These are phyloP conservation scores for Orientallactaga sibirica DNA, from an alignment of 2,797 vertebrate species.

Conservation along the genomic window DNA sequence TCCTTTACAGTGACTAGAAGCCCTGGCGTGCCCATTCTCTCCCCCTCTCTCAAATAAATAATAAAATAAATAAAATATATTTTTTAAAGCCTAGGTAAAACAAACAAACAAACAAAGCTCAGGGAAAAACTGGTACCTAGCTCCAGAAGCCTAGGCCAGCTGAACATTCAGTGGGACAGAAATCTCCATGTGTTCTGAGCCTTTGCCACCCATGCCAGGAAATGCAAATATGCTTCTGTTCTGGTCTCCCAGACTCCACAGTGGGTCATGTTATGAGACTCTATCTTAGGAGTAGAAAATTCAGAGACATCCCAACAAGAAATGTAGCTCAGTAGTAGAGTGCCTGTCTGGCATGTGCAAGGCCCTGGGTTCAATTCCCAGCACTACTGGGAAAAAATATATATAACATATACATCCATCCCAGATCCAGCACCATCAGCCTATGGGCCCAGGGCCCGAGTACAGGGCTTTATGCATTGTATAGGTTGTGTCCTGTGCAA, in stretches of 20 bases:
- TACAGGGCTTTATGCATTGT: not conserved
- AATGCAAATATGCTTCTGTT: not conserved
- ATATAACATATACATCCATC: not conserved
- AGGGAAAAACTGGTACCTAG: not conserved
- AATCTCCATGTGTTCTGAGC: not conserved
- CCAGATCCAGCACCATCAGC: not conserved
- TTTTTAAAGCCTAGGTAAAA: not conserved
- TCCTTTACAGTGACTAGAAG: no score
- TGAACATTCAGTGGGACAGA: not conserved
- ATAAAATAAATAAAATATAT: no score
- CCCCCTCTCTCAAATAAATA: no score
- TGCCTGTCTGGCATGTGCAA: no score
- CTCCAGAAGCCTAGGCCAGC: not conserved
- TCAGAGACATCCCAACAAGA: not conserved
- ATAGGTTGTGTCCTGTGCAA: not conserved
- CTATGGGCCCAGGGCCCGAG: not conserved
- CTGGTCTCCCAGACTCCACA: not conserved
- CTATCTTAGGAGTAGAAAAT: conserved; percentile 36
- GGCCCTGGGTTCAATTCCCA: no score
- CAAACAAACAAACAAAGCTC: not conserved
- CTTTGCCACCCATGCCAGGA: not conserved
- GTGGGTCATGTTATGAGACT: not conserved
- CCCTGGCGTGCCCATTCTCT: no score
- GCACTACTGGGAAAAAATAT: no score
- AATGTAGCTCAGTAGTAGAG: no score